Evolutionary conservation across 2,888 invertebrate genomes (phyloP).

Genomic region (Miltochrista miniata): DNA sequence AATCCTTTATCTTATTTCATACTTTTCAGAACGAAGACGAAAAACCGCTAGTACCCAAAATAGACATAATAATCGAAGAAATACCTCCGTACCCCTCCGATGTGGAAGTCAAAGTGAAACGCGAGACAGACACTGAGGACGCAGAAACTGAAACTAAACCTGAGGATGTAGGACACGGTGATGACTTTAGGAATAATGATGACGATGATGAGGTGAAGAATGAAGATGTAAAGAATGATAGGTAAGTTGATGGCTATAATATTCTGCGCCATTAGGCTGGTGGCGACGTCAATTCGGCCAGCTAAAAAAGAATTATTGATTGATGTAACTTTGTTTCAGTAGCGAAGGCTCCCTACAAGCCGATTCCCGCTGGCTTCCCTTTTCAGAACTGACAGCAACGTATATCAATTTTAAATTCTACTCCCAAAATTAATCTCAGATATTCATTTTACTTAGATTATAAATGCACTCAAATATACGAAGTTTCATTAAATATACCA

Average conservation of each 20-base stretch:
- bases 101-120: conserved; percentile 18
- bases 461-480: too few species aligned
- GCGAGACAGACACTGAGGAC: conserved; percentile 16
- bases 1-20: not conserved
- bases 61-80: conserved; percentile 34
- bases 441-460: too few species aligned
- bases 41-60: conserved; percentile 13
- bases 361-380: too few species aligned
- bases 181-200: conserved; percentile 1
- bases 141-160: not conserved
- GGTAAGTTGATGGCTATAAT: conserved; percentile 4
- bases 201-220: conserved; percentile 16
- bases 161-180: not conserved
- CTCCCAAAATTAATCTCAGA: too few species aligned
- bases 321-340: too few species aligned
- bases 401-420: too few species aligned
- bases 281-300: too few species aligned
- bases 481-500: too few species aligned
- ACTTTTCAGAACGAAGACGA: conserved; percentile 16
- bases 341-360: too few species aligned
- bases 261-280: too few species aligned
- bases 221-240: conserved; percentile 29
- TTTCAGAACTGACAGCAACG: too few species aligned
- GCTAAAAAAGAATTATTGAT: too few species aligned
- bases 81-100: conserved; percentile 16